Percentiles rank a stretch among this genome's conserved stretches.
Conservation (phyloP, 2,113 vertebrate species). For the Pedionomus torquatus region DNA sequence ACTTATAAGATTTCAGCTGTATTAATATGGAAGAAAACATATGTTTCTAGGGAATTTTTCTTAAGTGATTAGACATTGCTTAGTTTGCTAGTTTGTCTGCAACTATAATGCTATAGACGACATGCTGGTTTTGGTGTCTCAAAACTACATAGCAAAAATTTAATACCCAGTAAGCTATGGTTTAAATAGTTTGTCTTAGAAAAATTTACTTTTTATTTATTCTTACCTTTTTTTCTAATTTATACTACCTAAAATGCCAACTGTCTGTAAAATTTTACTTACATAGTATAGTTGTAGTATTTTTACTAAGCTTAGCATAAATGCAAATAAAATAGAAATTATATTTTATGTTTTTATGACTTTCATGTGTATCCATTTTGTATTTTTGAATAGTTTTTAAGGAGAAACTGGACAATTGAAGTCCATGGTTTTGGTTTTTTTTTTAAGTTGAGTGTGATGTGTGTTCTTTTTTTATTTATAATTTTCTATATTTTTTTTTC, state of each 20-base stretch:
- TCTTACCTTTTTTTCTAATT: not conserved
- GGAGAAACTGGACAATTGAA: not conserved
- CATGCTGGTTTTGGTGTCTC: not conserved
- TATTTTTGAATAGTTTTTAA: not conserved
- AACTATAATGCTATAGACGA: not conserved
- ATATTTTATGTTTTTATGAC: not conserved
- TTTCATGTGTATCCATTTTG: not conserved
- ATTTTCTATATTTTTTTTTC: not conserved
- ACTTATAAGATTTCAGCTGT: not conserved
- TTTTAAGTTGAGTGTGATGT: not conserved
- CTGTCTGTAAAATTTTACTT: not conserved
- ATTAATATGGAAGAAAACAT: not conserved
- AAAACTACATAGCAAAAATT: not conserved
- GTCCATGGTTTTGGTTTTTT: not conserved
- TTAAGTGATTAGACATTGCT: not conserved
- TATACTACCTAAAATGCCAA: not conserved
- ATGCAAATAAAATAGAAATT: not conserved
- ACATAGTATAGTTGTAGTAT: fast-evolving
- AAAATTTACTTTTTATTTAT: not conserved
- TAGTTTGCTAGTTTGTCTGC: not conserved
- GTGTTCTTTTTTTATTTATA: not conserved
- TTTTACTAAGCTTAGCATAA: not conserved
- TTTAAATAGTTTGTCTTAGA: not conserved
- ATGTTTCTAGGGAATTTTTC: not conserved
- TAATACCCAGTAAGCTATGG: not conserved